Conservation (phyloP, 2,888 invertebrate genomes). For the Megaustenia siamemsis region DNA sequence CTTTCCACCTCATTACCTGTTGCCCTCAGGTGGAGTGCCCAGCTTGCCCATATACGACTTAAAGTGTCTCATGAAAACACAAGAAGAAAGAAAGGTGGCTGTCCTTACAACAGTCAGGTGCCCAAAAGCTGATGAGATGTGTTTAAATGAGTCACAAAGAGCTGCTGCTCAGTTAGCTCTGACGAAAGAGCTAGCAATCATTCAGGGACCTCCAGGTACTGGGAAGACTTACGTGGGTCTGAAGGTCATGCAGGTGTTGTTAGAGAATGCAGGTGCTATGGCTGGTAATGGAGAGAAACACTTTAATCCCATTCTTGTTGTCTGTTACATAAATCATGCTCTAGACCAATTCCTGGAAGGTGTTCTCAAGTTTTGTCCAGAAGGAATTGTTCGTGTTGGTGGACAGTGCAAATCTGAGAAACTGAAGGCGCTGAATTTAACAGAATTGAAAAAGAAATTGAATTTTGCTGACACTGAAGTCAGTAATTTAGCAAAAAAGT, state of each 20-base stretch:
- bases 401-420: conserved; percentile 67
- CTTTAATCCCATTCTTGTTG: conserved; percentile 82
- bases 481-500: conserved; percentile 28
- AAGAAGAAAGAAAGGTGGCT: background rate
- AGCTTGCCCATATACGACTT: conserved; percentile 35
- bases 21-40: conserved; percentile 22
- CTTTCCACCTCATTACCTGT: conserved; percentile 66
- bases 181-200: conserved; percentile 75
- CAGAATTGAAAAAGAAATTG: conserved; percentile 40
- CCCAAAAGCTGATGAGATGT: conserved; percentile 58
- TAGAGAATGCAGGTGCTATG: conserved; percentile 83
- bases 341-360: conserved; percentile 62
- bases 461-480: background rate
- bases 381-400: conserved; percentile 74
- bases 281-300: conserved; percentile 80
- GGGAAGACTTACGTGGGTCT: conserved; percentile 91
- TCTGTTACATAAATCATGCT: conserved; percentile 79
- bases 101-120: conserved; percentile 60
- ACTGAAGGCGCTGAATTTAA: conserved; percentile 64
- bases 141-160: conserved; percentile 62
- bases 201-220: conserved; percentile 89
- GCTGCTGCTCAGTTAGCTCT: conserved; percentile 73
- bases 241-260: conserved; percentile 85
- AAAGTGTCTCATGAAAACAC: conserved; percentile 13
- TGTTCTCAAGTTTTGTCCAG: conserved; percentile 62